Conservation (phyloP, 2,113 vertebrate genomes). For the Eulacestoma nigropectus region DNA sequence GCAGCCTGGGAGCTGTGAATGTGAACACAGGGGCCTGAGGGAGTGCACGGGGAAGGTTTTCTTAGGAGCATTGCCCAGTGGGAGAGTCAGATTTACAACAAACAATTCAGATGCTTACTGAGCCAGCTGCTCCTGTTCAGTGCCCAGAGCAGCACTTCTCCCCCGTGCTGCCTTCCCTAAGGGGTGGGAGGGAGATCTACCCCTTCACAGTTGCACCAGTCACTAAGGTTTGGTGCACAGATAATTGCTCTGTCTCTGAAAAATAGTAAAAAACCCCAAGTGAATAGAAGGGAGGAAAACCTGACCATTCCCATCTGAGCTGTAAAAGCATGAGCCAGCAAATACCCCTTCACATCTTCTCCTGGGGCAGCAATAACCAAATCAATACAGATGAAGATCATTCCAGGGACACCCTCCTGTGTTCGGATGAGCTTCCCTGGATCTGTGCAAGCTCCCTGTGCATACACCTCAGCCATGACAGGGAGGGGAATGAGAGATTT, state of each 20-base stretch:
- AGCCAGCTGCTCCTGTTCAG: background rate
- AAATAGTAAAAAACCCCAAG: background rate
- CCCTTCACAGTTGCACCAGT: background rate
- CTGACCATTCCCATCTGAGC: background rate
- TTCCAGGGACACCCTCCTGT: background rate
- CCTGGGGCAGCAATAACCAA: background rate
- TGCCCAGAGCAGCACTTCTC: background rate
- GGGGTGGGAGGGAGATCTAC: background rate
- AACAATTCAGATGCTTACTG: background rate
- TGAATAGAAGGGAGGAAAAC: background rate
- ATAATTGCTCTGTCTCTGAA: background rate
- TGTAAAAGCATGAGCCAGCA: background rate
- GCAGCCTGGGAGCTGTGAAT: background rate
- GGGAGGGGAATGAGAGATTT: background rate
- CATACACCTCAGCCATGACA: background rate
- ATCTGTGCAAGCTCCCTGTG: background rate
- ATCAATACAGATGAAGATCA: background rate
- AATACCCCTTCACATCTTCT: background rate
- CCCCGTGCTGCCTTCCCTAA: background rate
- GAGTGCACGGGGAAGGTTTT: background rate
- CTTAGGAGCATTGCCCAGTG: background rate
- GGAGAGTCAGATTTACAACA: background rate
- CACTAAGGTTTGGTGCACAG: background rate
- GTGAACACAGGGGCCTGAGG: background rate
- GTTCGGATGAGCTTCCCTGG: background rate